Base-by-base conservation (phyloP, 1,140 invertebrate genomes). In the Rhagoletis pomonella region DNA sequence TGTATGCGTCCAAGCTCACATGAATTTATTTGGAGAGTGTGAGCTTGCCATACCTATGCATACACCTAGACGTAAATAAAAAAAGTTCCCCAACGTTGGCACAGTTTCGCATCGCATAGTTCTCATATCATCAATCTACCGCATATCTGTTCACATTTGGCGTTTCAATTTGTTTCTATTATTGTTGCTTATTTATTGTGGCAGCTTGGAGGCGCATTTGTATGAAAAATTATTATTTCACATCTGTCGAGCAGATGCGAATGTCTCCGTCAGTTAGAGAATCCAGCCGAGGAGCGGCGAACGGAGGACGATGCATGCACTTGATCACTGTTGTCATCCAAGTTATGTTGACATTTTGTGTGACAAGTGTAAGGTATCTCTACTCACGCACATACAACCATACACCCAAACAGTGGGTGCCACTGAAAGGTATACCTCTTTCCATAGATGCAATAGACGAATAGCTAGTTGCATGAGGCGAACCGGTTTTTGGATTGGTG, bases 101-200 rank as follows among this genome's bases (percentile, higher is more conserved):
- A 65, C 7, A 67, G 64, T 67, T 67, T 29, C 19, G 64, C 64
- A 39, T 9, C 64, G 64, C 64, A 67, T 67, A 67, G 64, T 67
- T 42, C 9, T 67, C 62, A 7, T 67, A 67, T 39, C 64, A 67
- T 67, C 64, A 67, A 67, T 67, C 64, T 67, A 29, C 9, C 64
- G 29, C 29, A 67, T 73, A 47, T 73, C 67, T 47, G 67, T 42
- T 47, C 42, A 73, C 42, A 73, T 47, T 73, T 73, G 44, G 29
- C 17, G 17, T 47, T 42, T 17, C 67, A 73, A 73, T 73, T 73
- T 73, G 67, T 73, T 73, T 47, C 42, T 73, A 73, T 73, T 73
- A 73, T 73, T 73, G 39, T 73, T 73, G 67, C 42, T 44, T 17
- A 39, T 73, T 73, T 73, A 47, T 47, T 73, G 67, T 73, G 67